These are phyloP conservation scores for Torymus auratus DNA, from an alignment of 2,888 invertebrate genomes.

Conservation along the genomic window DNA sequence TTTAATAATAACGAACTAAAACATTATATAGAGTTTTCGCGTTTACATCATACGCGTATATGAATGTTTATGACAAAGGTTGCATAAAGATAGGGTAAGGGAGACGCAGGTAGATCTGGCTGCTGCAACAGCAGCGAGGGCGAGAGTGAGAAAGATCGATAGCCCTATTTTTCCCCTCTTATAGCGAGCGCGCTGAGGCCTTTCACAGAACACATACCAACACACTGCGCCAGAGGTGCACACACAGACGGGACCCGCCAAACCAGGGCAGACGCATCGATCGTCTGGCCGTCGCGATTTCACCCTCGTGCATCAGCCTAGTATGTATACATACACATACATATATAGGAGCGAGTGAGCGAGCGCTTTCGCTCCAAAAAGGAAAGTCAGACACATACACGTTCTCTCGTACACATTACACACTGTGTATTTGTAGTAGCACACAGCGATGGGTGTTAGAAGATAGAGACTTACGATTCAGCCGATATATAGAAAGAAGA, in stretches of 20 bases:
- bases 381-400: not conserved
- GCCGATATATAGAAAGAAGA: not conserved
- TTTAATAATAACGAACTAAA: too few species aligned
- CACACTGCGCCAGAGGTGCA: not conserved
- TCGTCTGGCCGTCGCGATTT: constrained; percentile 15
- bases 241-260: not conserved
- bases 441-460: too few species aligned
- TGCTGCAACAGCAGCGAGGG: too few species aligned
- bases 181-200: not conserved
- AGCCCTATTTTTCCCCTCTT: constrained; percentile 24
- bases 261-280: constrained; percentile 41
- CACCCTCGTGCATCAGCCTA: constrained; percentile 2
- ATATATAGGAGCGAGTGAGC: too few species aligned
- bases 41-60: too few species aligned
- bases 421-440: too few species aligned
- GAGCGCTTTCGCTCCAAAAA: constrained; percentile 22
- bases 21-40: too few species aligned
- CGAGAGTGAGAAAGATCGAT: constrained; percentile 4
- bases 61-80: too few species aligned
- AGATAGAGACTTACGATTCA: constrained; percentile 20
- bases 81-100: too few species aligned
- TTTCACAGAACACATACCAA: not conserved
- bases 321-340: too few species aligned
- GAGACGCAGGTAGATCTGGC: too few species aligned
- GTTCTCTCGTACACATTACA: not conserved